Base-by-base conservation (phyloP, 2,888 invertebrate species). In the Tortrix viridana region DNA sequence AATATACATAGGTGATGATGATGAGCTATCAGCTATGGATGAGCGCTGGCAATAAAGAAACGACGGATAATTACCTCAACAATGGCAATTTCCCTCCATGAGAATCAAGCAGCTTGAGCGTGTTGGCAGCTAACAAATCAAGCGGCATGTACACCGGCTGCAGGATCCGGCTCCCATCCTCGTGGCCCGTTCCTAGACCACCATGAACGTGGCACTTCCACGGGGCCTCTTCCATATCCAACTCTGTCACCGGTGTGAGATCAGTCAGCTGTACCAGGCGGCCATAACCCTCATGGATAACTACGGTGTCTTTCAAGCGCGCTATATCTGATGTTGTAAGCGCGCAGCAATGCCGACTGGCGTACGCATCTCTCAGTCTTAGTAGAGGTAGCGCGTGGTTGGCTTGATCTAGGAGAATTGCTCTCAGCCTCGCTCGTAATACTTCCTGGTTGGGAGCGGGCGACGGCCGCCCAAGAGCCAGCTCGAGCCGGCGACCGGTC, bases 281-380 rank as follows among this genome's bases (percentile, higher is more conserved):
- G 0, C 92, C 91, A 68, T 82, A 86, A 0, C 87, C 88, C 52
- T 91, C 92, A 65, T 90, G 89, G 6, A 91, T 84, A 0, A 88
- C 52, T 0, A 91, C 96, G 0, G 96, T 94, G 74, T 97, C 97
- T 70, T 94, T 95, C 81, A 97, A 93, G 75, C 95, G 94, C 62
- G 94, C 94, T 49, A 96, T 89, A 69, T 96, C 96, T 0, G 95
- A 95, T 0, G 95, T 94, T 12, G 95, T 95, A 4, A 96, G 91
- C 0, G 96, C 95, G 67, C 95, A 95, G 82, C 96, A 95, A 77
- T 95, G 96, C 7, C 97, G 94, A 71, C 95, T 95, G 70, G 97
- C 97, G 80, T 96, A 96, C 65, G 97, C 93, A 79, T 97, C 96
- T 53, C 97, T 94, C 69, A 98, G 94, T 75, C 96, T 95, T 72